Evolutionary conservation across 2,797 vertebrate species (phyloP).

Genomic region (Sebastes minor): DNA sequence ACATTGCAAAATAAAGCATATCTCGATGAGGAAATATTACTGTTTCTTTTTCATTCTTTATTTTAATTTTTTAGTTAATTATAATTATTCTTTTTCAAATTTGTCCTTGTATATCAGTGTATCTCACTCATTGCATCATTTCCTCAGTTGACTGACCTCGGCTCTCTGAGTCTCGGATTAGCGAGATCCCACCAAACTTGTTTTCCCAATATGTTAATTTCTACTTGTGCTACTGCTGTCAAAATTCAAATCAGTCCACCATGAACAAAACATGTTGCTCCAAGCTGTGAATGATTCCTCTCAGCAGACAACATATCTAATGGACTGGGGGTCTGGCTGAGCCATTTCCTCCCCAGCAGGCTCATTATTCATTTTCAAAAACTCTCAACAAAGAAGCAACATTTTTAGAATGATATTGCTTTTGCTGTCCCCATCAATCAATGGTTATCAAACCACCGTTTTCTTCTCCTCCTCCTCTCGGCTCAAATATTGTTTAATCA

Average conservation of each 20-base stretch:
- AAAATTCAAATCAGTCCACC: conserved; percentile 56
- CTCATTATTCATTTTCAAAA: conserved; percentile 64
- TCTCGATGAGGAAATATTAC: not conserved
- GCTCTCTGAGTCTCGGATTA: conserved; percentile 26
- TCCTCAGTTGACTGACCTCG: conserved; percentile 7
- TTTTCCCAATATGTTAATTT: conserved; percentile 54
- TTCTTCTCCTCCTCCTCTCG: conserved; percentile 20
- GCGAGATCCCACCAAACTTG: conserved; percentile 12
- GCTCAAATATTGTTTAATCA: conserved; percentile 65
- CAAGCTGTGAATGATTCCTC: conserved; percentile 23
- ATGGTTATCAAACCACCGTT: conserved; percentile 51
- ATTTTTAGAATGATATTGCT: conserved; percentile 61
- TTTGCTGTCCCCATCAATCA: conserved; percentile 65
- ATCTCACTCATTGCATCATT: conserved; percentile 6
- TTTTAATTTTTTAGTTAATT: not conserved
- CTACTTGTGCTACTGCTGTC: conserved; percentile 25
- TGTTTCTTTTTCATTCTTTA: not conserved
- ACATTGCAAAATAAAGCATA: not conserved
- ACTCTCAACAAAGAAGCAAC: conserved; percentile 37
- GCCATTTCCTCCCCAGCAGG: conserved; percentile 10
- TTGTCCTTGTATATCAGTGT: not conserved
- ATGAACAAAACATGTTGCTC: conserved; percentile 41
- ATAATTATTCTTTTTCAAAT: not conserved
- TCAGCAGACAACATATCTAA: conserved; percentile 44
- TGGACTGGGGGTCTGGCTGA: not conserved